Evolutionary conservation across 2,888 invertebrate genomes (phyloP), one percentile per base, ranked within the genome.

Genomic region (Tiliacea citrago): DNA sequence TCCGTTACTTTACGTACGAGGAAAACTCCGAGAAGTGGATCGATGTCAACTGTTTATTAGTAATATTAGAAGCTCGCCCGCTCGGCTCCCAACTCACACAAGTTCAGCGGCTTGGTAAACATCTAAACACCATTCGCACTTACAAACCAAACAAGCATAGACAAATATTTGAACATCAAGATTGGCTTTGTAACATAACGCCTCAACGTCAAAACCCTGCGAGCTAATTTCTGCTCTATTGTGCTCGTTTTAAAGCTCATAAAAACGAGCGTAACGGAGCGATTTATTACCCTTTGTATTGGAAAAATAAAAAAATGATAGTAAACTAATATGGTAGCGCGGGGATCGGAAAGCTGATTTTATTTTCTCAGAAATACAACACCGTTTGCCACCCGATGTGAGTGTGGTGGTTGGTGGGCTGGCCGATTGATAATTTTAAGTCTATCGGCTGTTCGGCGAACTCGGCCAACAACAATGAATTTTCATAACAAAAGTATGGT

Each of bases 121-220:
- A 96, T 92, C 93, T 94, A 94, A 95, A 95, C 95, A 95, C 96
- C 95, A 96, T 96, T 96, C 95, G 95, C 95, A 96, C 96, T 96
- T 95, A 95, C 95, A 95, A 94, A 94, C 90, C 93, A 96, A 96
- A 95, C 95, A 96, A 92, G 93, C 92, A 92, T 92, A 94, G 87
- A 93, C 94, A 95, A 96, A 96, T 95, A 96, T 96, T 96, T 95
- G 94, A 94, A 94, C 94, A 91, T 88, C 88, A 90, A 93, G 92
- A 94, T 94, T 94, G 93, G 89, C 90, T 93, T 90, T 91, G 92
- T 91, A 92, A 92, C 91, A 88, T 90, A 92, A 92, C 86, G 92
- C 82, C 89, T 84, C 86, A 91, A 89, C 88, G 87, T 90, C 73
- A 75, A 87, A 89, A 84, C 82, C 80, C 78, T 80, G 79, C 89